Evolutionary conservation across 2,888 invertebrate genomes (phyloP), one percentile per base, ranked within the genome.

Genomic region (Thymelicus acteon): DNA sequence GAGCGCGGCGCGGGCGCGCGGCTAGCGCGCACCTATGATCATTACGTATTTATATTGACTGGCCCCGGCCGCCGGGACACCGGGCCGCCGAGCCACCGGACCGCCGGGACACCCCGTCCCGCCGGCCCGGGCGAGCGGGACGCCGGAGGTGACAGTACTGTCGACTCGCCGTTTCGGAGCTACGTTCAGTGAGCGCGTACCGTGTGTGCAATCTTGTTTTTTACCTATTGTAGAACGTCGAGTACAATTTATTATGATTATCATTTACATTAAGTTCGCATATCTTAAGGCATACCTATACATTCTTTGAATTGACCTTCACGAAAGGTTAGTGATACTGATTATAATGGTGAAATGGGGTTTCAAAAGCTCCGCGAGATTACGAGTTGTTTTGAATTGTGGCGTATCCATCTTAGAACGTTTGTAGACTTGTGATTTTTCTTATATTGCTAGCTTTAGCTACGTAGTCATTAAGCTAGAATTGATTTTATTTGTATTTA

Each of bases 271-370:
- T 92, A 90, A 89, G 90, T 91, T 88, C 82, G 87, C 85, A 85
- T 90, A 89, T 89, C 89, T 81, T 92, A 91, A 90, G 69, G 92
- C 90, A 87, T 92, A 92, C 91, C 91, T 90, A 91, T 92, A 93
- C 93, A 93, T 93, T 93, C 93, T 93, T 91, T 92, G 82, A 84
- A 92, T 93, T 93, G 92, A 93, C 93, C 93, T 93, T 93, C 88
- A 85, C 76, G 92, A 85, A 93, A 93, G 93, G 93, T 93, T 93
- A 93, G 93, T 93, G 93, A 93, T 93, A 93, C 88, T 92, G 90
- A 84, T 89, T 89, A 86, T 85, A 86, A 84, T 87, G 89, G 85
- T 85, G 83, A 83, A 85, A 85, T 80, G 84, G 86, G 86, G 88
- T 88, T 88, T 77, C 81, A 83, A 83, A 80, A 83, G 86, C 86